Base-by-base conservation (phyloP, 2,797 vertebrate species). In the Hydrolagus colliei region DNA sequence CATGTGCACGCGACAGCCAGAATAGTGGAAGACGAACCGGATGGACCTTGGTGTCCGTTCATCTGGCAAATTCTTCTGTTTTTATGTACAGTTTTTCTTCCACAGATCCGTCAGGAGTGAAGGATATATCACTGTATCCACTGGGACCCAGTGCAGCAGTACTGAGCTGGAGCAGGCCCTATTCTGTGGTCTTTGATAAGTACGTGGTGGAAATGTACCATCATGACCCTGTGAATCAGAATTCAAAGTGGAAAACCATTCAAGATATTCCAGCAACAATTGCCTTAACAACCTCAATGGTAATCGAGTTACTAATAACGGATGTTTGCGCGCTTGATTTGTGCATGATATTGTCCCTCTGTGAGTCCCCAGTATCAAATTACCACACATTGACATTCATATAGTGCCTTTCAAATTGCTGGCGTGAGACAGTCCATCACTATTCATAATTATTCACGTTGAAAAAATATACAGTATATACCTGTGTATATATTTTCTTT, bases 181-280 rank as follows among this genome's bases (percentile, higher is more conserved):
- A 95, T 80, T 92, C 96, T 4, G 96, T 97, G 5, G 93, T 96
- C 59, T 99, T 98, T 93, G 94, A 96, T 88, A 99, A 98, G 89
- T 99, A 98, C 0, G 92, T 98, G 16, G 95, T 98, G 35, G 96
- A 99, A 92, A 98, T 97, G 88, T 98, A 97, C 92, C 98, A 97
- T 92, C 98, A 98, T 92, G 98, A 98, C 91, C 97, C 97, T 0
- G 90, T 94, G n/a, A 97, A 95, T 0, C 95, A 97, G 92, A 94
- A 94, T 0, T 97, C 97, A 0, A 96, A 97, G 91, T 99, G 97
- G 97, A 99, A 93, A 52, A 98, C 97, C 2, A 98, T 97, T 93
- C 98, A 98, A 4, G 97, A 99, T 92, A 97, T 99, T 78, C 96
- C 97, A 12, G 97, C 96, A 0, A 97, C 95, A 0, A 88, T 96